Percentiles rank a stretch among this genome's conserved stretches.
Conservation (phyloP, 2,888 invertebrate genomes). For the Sipunculus nudus region DNA sequence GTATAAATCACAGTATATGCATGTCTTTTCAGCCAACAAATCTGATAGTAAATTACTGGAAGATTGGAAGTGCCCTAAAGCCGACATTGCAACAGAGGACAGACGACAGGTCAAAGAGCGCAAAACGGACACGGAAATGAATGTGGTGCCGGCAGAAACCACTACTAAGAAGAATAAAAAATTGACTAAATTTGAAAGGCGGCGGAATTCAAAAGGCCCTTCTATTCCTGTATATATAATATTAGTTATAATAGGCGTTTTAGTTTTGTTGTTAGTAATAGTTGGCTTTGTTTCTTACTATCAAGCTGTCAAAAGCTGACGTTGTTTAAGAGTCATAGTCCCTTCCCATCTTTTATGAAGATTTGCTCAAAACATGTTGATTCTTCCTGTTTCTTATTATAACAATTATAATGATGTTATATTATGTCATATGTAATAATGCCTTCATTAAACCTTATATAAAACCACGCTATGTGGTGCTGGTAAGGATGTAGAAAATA, state of each 20-base stretch:
- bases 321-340: no score
- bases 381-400: no score
- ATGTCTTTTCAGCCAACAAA: conserved; percentile 31
- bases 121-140: neutral
- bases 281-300: conserved; percentile 32
- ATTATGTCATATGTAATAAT: no score
- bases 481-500: no score
- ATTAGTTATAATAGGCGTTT: conserved; percentile 27
- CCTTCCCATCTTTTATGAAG: no score
- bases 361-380: no score
- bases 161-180: no score
- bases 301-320: conserved; percentile 27
- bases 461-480: no score
- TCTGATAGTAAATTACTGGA: conserved; percentile 29
- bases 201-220: conserved; percentile 8
- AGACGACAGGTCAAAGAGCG: neutral
- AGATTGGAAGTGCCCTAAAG: conserved; percentile 36
- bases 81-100: conserved; percentile 4
- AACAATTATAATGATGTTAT: no score
- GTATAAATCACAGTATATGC: no score
- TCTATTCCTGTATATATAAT: conserved; percentile 26
- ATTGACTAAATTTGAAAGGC: no score
- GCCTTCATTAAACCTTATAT: no score
- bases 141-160: neutral
- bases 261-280: conserved; percentile 24